Percentiles rank a stretch among this genome's conserved stretches.
These are phyloP conservation scores for Artibeus jamaicensis DNA, from an alignment of 2,797 vertebrate species.

Conservation along the genomic window DNA sequence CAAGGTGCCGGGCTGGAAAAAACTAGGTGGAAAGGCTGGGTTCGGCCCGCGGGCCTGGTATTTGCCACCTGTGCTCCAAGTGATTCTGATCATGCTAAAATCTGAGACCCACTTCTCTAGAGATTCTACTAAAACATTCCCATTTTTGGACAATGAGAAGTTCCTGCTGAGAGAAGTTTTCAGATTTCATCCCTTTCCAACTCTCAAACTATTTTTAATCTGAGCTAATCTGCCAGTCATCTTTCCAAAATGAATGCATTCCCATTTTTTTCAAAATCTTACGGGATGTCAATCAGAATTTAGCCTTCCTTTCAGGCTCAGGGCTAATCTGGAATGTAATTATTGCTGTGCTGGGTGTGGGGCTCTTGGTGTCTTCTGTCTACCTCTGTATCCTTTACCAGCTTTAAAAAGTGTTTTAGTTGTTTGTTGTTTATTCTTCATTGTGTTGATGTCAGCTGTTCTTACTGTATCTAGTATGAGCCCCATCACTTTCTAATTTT, in stretches of 20 bases:
- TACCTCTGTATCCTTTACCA: background rate
- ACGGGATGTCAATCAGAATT: background rate
- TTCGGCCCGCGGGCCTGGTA: no score
- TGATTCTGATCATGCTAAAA: background rate
- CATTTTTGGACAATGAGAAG: constrained; percentile 15
- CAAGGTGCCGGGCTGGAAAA: no score
- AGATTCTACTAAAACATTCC: constrained; percentile 10
- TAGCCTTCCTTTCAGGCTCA: constrained; percentile 1
- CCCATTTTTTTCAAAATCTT: constrained; percentile 9
- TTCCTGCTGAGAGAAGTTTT: constrained; percentile 1
- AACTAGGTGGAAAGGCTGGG: no score
- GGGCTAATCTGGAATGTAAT: background rate
- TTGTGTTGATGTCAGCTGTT: background rate
- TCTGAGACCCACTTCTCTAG: background rate
- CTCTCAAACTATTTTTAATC: constrained; percentile 46
- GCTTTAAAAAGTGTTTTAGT: background rate
- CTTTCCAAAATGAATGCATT: constrained; percentile 47
- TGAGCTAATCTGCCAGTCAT: constrained; percentile 40
- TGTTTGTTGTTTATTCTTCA: background rate
- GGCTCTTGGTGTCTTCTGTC: background rate
- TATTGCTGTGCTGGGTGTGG: background rate
- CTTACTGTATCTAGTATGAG: background rate
- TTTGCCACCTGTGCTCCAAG: background rate
- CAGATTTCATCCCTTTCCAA: background rate
- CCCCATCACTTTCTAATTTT: background rate